A percentile compares a stretch with the other conserved stretches of the same genome.
Evolutionary conservation across 2,888 invertebrate genomes (phyloP).

Genomic region (Archaeoteleia sp.): DNA sequence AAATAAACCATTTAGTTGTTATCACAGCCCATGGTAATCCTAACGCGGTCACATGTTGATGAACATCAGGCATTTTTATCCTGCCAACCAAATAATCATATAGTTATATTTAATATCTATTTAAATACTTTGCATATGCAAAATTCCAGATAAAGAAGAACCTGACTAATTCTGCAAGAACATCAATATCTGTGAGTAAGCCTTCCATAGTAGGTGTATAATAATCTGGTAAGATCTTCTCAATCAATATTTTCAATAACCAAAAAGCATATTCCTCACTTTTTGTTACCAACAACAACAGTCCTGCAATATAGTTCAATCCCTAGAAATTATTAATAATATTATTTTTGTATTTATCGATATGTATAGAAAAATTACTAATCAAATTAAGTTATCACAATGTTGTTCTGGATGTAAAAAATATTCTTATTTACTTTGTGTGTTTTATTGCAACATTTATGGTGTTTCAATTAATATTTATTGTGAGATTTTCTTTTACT

Average conservation of each 20-base stretch:
- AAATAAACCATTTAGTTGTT: slow-evolving; percentile 97
- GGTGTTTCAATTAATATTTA: too few species aligned
- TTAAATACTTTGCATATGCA: background rate
- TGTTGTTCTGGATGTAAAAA: too few species aligned
- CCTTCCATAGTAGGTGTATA: slow-evolving; percentile 94
- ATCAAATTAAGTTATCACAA: too few species aligned
- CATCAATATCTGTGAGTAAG: slow-evolving; percentile 90
- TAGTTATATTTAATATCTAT: slow-evolving; percentile 3
- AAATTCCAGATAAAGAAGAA: slow-evolving; percentile 59
- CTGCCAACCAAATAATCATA: slow-evolving; percentile 72
- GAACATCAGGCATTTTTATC: slow-evolving; percentile 86
- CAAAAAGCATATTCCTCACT: slow-evolving; percentile 95
- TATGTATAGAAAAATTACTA: too few species aligned
- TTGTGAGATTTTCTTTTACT: slow-evolving; percentile 69
- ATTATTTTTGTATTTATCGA: too few species aligned
- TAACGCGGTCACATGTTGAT: slow-evolving; percentile 85
- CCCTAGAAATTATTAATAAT: too few species aligned
- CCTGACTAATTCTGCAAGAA: slow-evolving; percentile 88
- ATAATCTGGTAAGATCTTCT: slow-evolving; percentile 89
- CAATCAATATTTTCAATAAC: slow-evolving; percentile 92
- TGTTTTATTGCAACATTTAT: too few species aligned
- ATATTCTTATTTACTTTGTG: too few species aligned
- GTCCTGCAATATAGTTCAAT: slow-evolving; percentile 92
- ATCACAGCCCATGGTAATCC: slow-evolving; percentile 94
- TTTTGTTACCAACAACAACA: slow-evolving; percentile 89